These are phyloP conservation scores for Notechis scutatus DNA, from an alignment of 2,113 vertebrate genomes.

Conservation along the genomic window DNA sequence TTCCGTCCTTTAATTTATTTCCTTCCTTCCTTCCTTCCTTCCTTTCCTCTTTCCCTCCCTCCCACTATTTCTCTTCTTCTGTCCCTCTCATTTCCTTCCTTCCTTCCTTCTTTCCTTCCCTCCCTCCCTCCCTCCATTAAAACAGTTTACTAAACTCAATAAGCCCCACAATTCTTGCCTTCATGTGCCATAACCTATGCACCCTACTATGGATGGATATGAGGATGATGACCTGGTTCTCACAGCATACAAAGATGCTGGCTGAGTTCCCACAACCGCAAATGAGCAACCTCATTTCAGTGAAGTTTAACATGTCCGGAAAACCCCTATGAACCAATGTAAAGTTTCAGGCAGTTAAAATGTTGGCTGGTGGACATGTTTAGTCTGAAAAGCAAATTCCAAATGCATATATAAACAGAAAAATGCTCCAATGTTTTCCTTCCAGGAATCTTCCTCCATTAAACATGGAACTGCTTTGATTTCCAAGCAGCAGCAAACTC, in stretches of 20 bases:
- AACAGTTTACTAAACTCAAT: neutral
- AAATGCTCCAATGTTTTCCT: neutral
- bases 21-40: neutral
- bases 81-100: neutral
- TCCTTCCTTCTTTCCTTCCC: neutral
- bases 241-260: neutral
- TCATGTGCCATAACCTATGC: neutral
- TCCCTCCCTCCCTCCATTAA: neutral
- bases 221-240: neutral
- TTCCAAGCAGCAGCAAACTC: neutral
- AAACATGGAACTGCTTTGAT: neutral
- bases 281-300: neutral
- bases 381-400: neutral
- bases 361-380: neutral
- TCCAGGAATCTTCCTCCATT: neutral
- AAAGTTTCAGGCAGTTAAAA: neutral
- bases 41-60: neutral
- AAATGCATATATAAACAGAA: neutral
- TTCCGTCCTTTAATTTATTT: neutral
- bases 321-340: neutral
- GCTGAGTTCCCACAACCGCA: neutral
- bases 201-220: neutral
- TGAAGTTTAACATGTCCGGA: neutral
- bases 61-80: neutral
- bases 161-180: neutral